Evolutionary conservation across 1,140 invertebrate genomes (phyloP).

Genomic region (Drosophila yakuba): DNA sequence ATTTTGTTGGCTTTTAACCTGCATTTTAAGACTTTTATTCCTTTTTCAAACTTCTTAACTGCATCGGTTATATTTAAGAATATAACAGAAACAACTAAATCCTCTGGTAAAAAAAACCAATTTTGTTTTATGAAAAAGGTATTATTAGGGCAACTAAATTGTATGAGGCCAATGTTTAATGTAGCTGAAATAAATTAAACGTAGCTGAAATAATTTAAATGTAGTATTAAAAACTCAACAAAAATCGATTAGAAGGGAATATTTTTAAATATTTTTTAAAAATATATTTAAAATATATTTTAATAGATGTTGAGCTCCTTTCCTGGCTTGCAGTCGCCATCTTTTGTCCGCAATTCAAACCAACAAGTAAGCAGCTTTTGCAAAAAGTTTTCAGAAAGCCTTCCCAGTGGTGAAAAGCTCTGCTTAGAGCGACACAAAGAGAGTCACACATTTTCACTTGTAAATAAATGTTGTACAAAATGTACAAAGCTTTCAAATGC

Average conservation of each 20-base stretch:
- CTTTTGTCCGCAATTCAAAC: slow-evolving; percentile 4
- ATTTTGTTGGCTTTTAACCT: background rate
- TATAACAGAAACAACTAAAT: background rate
- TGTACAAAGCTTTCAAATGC: slow-evolving; percentile 1
- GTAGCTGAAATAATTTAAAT: too few relatives aligned
- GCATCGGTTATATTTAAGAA: too few relatives aligned
- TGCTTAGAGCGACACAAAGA: slow-evolving; percentile 2
- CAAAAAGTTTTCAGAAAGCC: background rate
- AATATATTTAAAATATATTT: too few relatives aligned
- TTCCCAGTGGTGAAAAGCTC: slow-evolving; percentile 52
- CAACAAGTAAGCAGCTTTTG: slow-evolving; percentile 4
- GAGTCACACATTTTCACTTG: background rate
- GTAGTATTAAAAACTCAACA: too few relatives aligned
- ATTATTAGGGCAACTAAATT: too few relatives aligned
- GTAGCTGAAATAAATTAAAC: too few relatives aligned
- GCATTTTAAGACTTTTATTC: background rate
- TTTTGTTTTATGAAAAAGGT: background rate
- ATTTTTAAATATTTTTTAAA: too few relatives aligned
- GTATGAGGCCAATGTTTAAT: too few relatives aligned
- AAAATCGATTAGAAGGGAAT: too few relatives aligned
- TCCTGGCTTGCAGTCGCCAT: slow-evolving; percentile 21
- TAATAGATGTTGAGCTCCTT: slow-evolving; percentile 2
- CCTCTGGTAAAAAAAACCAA: background rate
- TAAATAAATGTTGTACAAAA: too few relatives aligned
- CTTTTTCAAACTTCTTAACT: background rate